Conservation (phyloP, 2,113 vertebrate genomes). For the Pluvialis apricaria region DNA sequence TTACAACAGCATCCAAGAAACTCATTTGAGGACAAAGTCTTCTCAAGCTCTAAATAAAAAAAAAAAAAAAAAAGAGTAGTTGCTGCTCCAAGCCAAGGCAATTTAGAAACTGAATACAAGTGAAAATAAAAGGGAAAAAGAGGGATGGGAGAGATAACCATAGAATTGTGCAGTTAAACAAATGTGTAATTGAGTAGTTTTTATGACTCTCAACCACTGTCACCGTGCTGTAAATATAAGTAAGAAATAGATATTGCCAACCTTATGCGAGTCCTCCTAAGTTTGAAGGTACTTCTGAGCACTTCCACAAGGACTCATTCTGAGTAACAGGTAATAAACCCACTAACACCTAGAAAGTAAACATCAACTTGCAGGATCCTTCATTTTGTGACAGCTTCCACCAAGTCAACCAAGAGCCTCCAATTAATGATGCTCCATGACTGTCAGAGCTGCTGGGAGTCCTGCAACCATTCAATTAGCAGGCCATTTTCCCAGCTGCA, state of each 20-base stretch:
- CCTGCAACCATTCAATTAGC: slow-evolving; percentile 46
- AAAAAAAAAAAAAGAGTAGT: background rate
- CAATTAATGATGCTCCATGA: background rate
- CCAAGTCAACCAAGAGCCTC: background rate
- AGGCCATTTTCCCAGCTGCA: slow-evolving; percentile 55
- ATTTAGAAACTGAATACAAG: background rate
- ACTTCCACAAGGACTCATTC: background rate
- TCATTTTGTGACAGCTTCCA: background rate
- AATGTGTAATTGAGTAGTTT: background rate
- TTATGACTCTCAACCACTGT: background rate
- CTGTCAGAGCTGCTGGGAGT: slow-evolving; percentile 25
- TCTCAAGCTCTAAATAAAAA: background rate
- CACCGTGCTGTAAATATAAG: background rate
- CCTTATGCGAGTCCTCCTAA: background rate
- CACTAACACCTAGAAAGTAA: background rate
- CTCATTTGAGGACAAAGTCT: background rate
- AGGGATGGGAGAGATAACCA: background rate
- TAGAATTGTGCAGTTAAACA: background rate
- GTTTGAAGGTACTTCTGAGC: background rate
- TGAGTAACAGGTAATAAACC: background rate
- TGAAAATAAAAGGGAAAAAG: background rate
- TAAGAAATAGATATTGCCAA: background rate
- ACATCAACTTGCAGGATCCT: background rate
- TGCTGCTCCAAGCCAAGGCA: background rate
- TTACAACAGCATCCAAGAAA: background rate